Base-by-base conservation (phyloP, 2,113 vertebrate genomes). In the Gambusia affinis region DNA sequence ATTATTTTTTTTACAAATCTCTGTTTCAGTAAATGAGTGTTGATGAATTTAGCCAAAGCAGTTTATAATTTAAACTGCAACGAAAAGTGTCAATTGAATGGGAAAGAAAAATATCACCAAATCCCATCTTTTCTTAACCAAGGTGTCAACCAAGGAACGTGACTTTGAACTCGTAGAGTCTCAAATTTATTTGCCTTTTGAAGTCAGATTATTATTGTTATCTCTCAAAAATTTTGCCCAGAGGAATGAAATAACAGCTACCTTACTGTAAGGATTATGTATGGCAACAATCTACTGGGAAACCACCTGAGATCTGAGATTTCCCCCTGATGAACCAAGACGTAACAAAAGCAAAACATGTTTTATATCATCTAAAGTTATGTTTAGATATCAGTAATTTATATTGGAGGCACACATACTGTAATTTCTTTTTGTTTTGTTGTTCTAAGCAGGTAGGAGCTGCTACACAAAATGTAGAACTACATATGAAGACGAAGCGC, bases 391-490 rank as follows among this genome's bases (percentile, higher is more conserved):
- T 54, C 8, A 22, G 19, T 5, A 8, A 5, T 54, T 8, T n/a
- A 57, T 29, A 17, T 62, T 30, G 7, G 60, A 6, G 61, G 12
- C 4, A 17, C 28, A 29, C 10, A 30, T 42, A 42, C 39, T 42
- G 39, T 12, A 61, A 3, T 27, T 19, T 10, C 3, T 54, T 19
- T 8, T 31, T 24, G 19, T 42, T 12, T 37, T 44, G 30, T 44
- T 77, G 4, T 75, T 75, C 33, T 70, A 12, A 44, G 19, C 64
- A 94, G 92, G 60, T 30, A 8, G 75, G 30, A 60, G 33, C 57
- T 12, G 62, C 64, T 29, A 5, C 0, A 8, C 60, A 39, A 8
- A 12, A 60, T 8, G 60, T 69, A 44, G 62, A 39, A 31, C 44
- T 73, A 0, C 30, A 51, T 1, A 57, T 33, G n/a, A 82, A 61